Evolutionary conservation across 2,888 invertebrate species (phyloP).

Genomic region (Odontomyia ornata): DNA sequence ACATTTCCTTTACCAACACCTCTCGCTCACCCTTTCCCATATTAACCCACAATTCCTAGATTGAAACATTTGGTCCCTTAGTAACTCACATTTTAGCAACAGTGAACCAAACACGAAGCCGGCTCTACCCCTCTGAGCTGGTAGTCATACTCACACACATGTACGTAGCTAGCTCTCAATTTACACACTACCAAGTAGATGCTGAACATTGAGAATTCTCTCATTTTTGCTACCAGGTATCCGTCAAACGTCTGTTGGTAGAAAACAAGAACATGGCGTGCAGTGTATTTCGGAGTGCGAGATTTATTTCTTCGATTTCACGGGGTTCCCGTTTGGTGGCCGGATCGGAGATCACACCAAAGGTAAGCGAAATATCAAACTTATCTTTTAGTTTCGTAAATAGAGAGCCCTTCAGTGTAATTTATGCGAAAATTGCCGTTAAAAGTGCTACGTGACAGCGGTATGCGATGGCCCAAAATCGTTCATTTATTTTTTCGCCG

Average conservation of each 20-base stretch:
- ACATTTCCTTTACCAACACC: not conserved
- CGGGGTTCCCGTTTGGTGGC: not conserved
- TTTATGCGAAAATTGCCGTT: not conserved
- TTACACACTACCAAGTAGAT: not conserved
- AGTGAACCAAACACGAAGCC: constrained; percentile 14
- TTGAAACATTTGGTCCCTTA: not conserved
- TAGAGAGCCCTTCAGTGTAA: not conserved
- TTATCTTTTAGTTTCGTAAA: no score
- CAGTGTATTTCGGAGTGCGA: constrained; percentile 25
- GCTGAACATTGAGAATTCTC: no score
- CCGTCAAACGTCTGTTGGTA: constrained; percentile 45
- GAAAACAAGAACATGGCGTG: constrained; percentile 47
- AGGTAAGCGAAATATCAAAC: constrained; percentile 37
- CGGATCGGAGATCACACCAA: constrained; percentile 24
- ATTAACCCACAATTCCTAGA: not conserved
- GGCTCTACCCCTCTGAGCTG: constrained; percentile 26
- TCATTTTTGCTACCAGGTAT: constrained; percentile 14
- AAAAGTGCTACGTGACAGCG: constrained; percentile 32
- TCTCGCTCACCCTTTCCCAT: not conserved
- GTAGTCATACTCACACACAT: not conserved
- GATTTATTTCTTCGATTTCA: constrained; percentile 44
- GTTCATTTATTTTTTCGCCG: not conserved
- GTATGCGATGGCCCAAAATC: not conserved
- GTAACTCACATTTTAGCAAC: not conserved
- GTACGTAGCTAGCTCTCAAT: constrained; percentile 14